Conservation (phyloP, 2,888 invertebrate species). For the Pycnomerus fuliginosus region DNA sequence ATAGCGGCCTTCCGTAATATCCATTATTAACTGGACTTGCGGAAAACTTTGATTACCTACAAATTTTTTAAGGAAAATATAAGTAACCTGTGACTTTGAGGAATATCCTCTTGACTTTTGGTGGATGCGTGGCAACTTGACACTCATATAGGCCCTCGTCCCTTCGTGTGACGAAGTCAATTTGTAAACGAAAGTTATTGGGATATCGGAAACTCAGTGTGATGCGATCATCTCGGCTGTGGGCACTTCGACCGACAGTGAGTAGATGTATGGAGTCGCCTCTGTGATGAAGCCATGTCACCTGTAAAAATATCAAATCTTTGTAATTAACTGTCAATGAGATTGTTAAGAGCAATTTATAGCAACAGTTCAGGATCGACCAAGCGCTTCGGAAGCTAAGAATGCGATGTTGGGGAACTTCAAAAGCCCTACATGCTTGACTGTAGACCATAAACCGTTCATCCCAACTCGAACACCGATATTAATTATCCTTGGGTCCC, state of each 20-base stretch:
- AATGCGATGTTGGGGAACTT: constrained; percentile 16
- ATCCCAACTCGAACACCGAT: constrained; percentile 20
- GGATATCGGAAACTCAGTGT: constrained; percentile 62
- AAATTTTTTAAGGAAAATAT: not conserved
- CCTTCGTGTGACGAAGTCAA: constrained; percentile 58
- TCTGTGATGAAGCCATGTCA: constrained; percentile 61
- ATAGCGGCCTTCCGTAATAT: too few species aligned
- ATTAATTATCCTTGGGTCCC: constrained; percentile 19
- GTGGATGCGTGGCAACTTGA: constrained; percentile 65
- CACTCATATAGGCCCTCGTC: constrained; percentile 67
- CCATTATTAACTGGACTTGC: too few species aligned
- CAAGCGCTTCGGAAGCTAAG: constrained; percentile 5
- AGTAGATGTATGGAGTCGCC: constrained; percentile 60
- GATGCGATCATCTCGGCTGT: constrained; percentile 61
- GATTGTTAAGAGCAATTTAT: constrained; percentile 15
- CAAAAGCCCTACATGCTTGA: constrained; percentile 14
- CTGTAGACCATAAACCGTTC: constrained; percentile 18
- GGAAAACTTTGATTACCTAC: too few species aligned
- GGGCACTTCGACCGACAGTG: constrained; percentile 59
- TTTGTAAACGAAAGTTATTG: constrained; percentile 64
- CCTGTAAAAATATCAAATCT: constrained; percentile 54
- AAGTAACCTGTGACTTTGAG: constrained; percentile 56
- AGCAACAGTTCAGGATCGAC: constrained; percentile 9
- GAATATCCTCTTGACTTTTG: constrained; percentile 60
- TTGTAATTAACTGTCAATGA: constrained; percentile 18